Percentiles rank a stretch among this genome's conserved stretches.
These are phyloP conservation scores for Anolis apletophallus DNA, from an alignment of 2,797 vertebrate genomes.

Conservation along the genomic window DNA sequence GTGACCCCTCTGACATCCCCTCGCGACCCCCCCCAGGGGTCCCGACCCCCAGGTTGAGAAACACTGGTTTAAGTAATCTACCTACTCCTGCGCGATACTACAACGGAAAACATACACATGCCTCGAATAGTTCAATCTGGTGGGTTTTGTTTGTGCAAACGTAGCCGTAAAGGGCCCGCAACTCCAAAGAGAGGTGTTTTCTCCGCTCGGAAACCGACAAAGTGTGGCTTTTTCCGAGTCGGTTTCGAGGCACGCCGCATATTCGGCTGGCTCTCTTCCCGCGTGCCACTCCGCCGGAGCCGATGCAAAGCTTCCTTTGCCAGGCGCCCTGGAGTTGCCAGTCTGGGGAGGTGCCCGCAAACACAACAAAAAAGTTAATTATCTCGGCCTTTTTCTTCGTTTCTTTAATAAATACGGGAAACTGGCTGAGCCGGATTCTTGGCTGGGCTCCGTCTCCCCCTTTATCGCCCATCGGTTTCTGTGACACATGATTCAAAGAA, in stretches of 20 bases:
- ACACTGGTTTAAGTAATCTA: neutral
- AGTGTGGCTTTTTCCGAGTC: conserved; percentile 13
- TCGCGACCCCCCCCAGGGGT: too few species aligned
- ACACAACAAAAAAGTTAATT: conserved; percentile 86
- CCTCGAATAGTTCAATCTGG: neutral
- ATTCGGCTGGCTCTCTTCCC: conserved; percentile 44
- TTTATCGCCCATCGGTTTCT: conserved; percentile 76
- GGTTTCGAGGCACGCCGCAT: conserved; percentile 48
- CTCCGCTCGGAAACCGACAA: conserved; percentile 44
- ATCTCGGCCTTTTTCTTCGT: conserved; percentile 77
- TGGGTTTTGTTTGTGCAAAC: neutral
- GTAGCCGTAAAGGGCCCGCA: neutral
- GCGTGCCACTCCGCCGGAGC: conserved; percentile 51
- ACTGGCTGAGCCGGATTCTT: conserved; percentile 84
- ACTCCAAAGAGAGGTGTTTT: neutral
- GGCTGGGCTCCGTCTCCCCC: conserved; percentile 73
- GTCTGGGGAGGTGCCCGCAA: conserved; percentile 80
- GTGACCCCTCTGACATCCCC: too few species aligned
- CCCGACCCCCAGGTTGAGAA: too few species aligned
- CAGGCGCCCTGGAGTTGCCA: conserved; percentile 80
- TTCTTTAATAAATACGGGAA: conserved; percentile 86
- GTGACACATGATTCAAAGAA: conserved; percentile 74
- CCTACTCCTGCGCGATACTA: neutral
- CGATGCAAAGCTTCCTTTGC: conserved; percentile 79
- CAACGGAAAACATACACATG: neutral